Base-by-base conservation (phyloP, 2,888 invertebrate genomes). In the Caenorhabditis plicata region DNA sequence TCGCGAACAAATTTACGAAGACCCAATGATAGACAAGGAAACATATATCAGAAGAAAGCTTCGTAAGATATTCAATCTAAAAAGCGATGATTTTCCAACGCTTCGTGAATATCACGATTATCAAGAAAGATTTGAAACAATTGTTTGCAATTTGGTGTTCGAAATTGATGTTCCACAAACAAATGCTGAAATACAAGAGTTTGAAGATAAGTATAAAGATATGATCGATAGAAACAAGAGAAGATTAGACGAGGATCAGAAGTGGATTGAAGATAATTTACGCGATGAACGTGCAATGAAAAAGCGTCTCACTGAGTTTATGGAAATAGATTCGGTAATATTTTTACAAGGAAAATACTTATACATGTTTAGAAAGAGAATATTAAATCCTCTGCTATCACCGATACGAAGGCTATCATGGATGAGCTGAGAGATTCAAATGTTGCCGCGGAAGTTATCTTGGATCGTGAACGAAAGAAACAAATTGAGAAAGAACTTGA, bases 11-110 rank as follows among this genome's bases (percentile, higher is more conserved):
- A 84, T 94, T 17, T 98, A 96, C 81, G 96, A 98, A 85, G 95
- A 99, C 84, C 86, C 95, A 0, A 87, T 87, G 84, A 91, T 99
- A 0, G 98, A 99, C 83, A 95, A 95, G 82, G 98, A 99, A 85
- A 89, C 95, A 8, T 93, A 95, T 79, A 92, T 96, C 62, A 85
- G 98, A 26, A 90, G 90, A 81, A 86, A 89, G 70, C 88, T 98
- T 20, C 83, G 93, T 11, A 83, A 81, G 57, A 62, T 95, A 82
- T 96, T 89, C 80, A 95, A 94, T 80, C 92, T 94, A 80, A 91
- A 89, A 80, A 91, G 93, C 81, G 92, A 92, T 68, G 96, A 98
- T 82, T 98, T 99, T 81, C 81, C 84, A 0, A 85, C 88, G 0
- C 82, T 92, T 50, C 84, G 87, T 32, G 93, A 92, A 55, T 98